These are phyloP conservation scores for Manacus vitellinus DNA, from an alignment of 2,113 vertebrate species.

Conservation along the genomic window DNA sequence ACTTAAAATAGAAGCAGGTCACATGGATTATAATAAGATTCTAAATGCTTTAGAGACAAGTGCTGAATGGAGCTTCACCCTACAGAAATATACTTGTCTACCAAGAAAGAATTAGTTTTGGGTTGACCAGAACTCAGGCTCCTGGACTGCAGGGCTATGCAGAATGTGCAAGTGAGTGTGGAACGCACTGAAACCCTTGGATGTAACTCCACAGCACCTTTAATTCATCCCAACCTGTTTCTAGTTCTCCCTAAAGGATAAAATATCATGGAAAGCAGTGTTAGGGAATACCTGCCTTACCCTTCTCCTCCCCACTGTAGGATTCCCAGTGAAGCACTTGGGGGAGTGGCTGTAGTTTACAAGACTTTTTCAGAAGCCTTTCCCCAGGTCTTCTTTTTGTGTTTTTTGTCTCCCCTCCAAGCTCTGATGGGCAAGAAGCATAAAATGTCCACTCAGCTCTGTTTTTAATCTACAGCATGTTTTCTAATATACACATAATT, in stretches of 20 bases:
- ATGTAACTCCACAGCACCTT: fast-evolving
- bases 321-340: neutral
- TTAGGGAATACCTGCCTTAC: neutral
- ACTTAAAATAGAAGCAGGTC: constrained; percentile 58
- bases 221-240: neutral
- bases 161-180: neutral
- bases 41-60: constrained; percentile 48
- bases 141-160: neutral
- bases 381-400: neutral
- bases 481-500: neutral
- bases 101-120: constrained; percentile 29
- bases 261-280: neutral
- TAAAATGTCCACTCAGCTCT: neutral
- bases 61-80: constrained; percentile 43
- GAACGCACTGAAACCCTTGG: neutral
- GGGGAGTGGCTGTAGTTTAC: neutral
- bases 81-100: constrained; percentile 49
- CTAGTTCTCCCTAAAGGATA: neutral
- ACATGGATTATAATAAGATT: constrained; percentile 57
- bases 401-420: neutral
- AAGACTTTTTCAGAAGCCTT: neutral
- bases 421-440: neutral
- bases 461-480: neutral
- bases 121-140: constrained; percentile 13
- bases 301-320: neutral